Base-by-base conservation (phyloP, 2,888 invertebrate species). In the Lepidonotus clava region DNA sequence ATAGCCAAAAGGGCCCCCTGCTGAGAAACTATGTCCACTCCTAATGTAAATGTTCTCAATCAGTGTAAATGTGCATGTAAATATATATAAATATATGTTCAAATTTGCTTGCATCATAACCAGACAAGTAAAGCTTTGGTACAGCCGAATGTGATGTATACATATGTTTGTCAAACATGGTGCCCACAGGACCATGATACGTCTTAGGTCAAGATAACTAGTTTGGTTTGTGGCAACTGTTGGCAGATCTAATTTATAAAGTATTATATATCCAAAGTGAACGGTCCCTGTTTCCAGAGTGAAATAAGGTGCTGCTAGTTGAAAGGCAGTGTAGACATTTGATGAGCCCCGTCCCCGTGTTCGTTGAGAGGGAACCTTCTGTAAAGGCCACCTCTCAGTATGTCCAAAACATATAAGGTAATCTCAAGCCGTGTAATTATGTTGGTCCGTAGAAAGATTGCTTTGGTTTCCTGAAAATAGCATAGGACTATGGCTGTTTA, bases 131-230 rank as follows among this genome's bases (percentile, higher is more conserved):
- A 66, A 36, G 71, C 71, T 71, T 71, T 71, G 71, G 71, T 71
- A 21, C 71, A 71, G 71, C 71, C 71, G 38, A 71, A 71, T 71
- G 71, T 71, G 71, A 71, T 71, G 71, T 6, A 36, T 71, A 71
- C 38, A 36, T 11, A 61, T 61, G 61, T 28, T 4, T 61, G 24
- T 61, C 24, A 2, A 28, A 61, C 61, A 28, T 18, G 61, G 61
- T 11, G 28, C 32, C 61, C 61, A 28, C 61, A 4, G 2, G 24
- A 28, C 61, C 61, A 61, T 18, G 36, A 34, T 34, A 21, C 18
- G 56, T n/a, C 34, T 71, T 71, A 38, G 34, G 18, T 71, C 6
- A 56, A 5, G 56, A 5, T 24, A 56, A 71, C 71, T 71, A 38
- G 71, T 71, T 71, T 34, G 18, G 34, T 71, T 71, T 34, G 71